Evolutionary conservation across 2,797 vertebrate species (phyloP), one percentile per base, ranked within the genome.

Genomic region (Falco biarmicus): DNA sequence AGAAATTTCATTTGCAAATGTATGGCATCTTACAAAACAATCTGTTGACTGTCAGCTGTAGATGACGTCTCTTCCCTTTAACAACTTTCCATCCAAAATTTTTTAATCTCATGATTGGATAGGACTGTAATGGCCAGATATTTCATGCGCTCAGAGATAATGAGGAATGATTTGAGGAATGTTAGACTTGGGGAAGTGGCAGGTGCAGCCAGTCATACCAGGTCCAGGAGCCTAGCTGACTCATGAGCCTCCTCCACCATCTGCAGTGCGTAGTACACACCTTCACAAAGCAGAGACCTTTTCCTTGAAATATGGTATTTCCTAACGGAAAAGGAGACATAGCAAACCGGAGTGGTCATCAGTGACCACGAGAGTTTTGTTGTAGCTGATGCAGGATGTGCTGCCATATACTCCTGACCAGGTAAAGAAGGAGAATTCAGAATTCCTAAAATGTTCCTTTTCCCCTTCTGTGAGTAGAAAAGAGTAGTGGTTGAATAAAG

Each of bases 1-100:
- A 87, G 68, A 93, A 89, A 95, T 97, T 50, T 88, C 13, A 90
- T 96, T 94, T 95, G 69, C 64, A 96, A 96, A 91, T 87, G 57
- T 60, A 87, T 57, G 32, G 39, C 68, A 56, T 77, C 73, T 91
- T 80, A 82, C 53, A 91, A 91, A 97, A 95, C 11, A 73, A 65
- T 95, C 92, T 93, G 74, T 95, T 93, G 92, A 90, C 91, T 93
- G 83, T 94, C 90, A 97, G 83, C 88, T 97, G 87, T 34, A 92
- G 85, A 84, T 96, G 78, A 82, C 13, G 63, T 95, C 64, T 88
- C 34, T 10, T 82, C 15, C 2, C 15, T 97, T 97, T 97, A 92
- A 92, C 60, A 94, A 83, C 34, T 59, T 84, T 54, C 82, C 37
- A 51, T 51, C 31, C 56, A 81, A 95, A 95, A 96, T 96, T 97